Evolutionary conservation across 2,888 invertebrate species (phyloP), one percentile per base, ranked within the genome.

Genomic region (Lepas anatifera): DNA sequence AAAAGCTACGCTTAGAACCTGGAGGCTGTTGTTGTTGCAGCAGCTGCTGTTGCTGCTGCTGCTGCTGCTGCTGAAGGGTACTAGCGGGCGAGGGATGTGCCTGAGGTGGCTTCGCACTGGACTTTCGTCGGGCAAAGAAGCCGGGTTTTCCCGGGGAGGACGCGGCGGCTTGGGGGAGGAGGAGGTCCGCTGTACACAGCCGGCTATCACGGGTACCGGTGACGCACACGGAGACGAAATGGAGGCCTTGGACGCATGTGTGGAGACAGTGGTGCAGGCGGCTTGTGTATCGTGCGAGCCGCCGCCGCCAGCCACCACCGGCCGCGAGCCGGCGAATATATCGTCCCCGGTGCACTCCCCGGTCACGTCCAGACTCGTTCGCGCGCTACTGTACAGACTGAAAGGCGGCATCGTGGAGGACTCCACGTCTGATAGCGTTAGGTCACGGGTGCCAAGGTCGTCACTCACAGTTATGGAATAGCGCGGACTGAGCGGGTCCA

Each of bases 391-490:
- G 67, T 50, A 46, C 71, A 71, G 68, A 70, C 68, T 71, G 70
- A 72, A 16, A 39, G n/a, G 58, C 39, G 68, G 48, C 41, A 71
- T 66, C 11, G 71, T 68, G 48, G 70, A 68, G 13, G 73, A 70
- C 64, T 74, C 74, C 0, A 71, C 71, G 67, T 74, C 74, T 8
- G 71, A 70, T 11, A 72, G 66, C 25, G 71, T 64, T 18, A 73
- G 70, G 67, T 74, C 72, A 32, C 74, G 68, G 18, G 71, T 69
- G 41, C 72, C 71, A 35, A 67, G 29, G 18, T 72, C 74, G 43
- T 74, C 75, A 18, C 74, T 75, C 1, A 76, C 75, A 10, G 76
- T 74, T n/a, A 77, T 74, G 67, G 76, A 76, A 71, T 75, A 75
- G 2, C 77, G 73, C 0, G 76, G 77, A 72, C 75, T 75, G 8